A percentile compares a stretch with the other conserved stretches of the same genome.
These are phyloP conservation scores for Tachuris rubrigastra DNA, from an alignment of 2,113 vertebrate genomes.

Conservation along the genomic window DNA sequence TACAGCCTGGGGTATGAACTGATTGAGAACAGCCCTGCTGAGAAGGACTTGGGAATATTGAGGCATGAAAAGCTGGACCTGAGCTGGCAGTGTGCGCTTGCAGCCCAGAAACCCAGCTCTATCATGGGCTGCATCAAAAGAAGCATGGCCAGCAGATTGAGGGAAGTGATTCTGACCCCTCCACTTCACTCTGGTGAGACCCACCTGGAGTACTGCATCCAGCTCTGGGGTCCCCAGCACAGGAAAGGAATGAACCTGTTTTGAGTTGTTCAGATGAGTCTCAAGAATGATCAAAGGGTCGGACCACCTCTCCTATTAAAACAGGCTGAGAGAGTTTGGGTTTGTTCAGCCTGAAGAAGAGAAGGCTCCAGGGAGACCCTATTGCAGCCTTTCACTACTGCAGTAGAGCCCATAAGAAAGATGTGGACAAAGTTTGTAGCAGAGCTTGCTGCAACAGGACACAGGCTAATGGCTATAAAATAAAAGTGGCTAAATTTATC, in stretches of 20 bases:
- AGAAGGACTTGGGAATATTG: not conserved
- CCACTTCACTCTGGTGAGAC: not conserved
- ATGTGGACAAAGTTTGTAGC: not conserved
- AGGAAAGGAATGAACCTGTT: not conserved
- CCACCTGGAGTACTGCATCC: not conserved
- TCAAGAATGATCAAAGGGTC: not conserved
- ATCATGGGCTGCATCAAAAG: not conserved
- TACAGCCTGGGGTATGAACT: not conserved
- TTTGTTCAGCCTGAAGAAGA: not conserved
- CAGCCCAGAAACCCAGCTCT: not conserved
- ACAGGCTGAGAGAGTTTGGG: not conserved
- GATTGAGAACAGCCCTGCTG: not conserved
- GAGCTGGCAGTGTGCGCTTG: not conserved
- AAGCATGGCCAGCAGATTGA: not conserved
- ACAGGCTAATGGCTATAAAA: not conserved
- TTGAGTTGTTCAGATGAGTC: not conserved
- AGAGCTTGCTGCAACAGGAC: rapidly evolving
- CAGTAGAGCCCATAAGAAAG: not conserved
- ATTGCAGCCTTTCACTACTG: not conserved
- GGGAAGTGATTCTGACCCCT: not conserved
- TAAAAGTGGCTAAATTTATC: not conserved
- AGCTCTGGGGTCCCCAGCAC: not conserved
- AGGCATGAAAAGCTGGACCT: not conserved
- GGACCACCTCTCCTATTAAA: not conserved
- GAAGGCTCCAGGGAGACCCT: not conserved